A percentile compares a stretch with the other conserved stretches of the same genome.
phyloP scores from a whole-genome alignment of 2,888 invertebrate genomes.

The Carcina quercana region DNA sequence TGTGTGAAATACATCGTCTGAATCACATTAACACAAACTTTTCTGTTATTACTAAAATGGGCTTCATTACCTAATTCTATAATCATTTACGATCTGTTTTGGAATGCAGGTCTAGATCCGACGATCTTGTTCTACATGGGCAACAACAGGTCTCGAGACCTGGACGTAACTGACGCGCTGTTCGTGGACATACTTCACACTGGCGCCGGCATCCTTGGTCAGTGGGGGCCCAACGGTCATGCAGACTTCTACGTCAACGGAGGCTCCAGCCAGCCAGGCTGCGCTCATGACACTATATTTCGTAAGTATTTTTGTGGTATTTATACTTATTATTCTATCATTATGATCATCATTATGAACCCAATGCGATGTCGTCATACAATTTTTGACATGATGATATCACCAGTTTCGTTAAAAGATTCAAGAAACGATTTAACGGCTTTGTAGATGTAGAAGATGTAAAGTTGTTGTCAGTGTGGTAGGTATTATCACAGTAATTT shows the following conservation, averaged over 20 bases:
- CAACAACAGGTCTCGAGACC: slow-evolving; percentile 84
- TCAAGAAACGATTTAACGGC: too few relatives aligned
- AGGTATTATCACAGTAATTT: too few relatives aligned
- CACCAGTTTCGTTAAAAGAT: too few relatives aligned
- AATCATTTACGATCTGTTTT: too few relatives aligned
- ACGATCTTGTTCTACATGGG: slow-evolving; percentile 92
- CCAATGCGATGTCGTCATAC: too few relatives aligned
- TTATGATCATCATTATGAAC: slow-evolving; percentile 16
- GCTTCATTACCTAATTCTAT: too few relatives aligned
- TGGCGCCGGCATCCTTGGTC: slow-evolving; percentile 90
- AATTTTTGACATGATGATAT: too few relatives aligned
- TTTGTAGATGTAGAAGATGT: too few relatives aligned
- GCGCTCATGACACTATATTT: slow-evolving; percentile 86
- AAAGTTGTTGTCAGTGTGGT: too few relatives aligned
- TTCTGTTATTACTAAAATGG: too few relatives aligned
- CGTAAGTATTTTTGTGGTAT: slow-evolving; percentile 78
- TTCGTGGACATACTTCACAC: slow-evolving; percentile 90
- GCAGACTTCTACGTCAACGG: slow-evolving; percentile 94
- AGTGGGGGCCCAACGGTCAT: slow-evolving; percentile 92
- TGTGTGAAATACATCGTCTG: too few relatives aligned
- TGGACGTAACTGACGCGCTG: slow-evolving; percentile 86
- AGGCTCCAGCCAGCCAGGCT: slow-evolving; percentile 91
- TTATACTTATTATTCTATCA: slow-evolving; percentile 4
- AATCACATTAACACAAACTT: too few relatives aligned
- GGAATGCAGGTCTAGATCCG: slow-evolving; percentile 86